Conservation (phyloP, 2,888 invertebrate species). For the Pyrochroa serraticornis region DNA sequence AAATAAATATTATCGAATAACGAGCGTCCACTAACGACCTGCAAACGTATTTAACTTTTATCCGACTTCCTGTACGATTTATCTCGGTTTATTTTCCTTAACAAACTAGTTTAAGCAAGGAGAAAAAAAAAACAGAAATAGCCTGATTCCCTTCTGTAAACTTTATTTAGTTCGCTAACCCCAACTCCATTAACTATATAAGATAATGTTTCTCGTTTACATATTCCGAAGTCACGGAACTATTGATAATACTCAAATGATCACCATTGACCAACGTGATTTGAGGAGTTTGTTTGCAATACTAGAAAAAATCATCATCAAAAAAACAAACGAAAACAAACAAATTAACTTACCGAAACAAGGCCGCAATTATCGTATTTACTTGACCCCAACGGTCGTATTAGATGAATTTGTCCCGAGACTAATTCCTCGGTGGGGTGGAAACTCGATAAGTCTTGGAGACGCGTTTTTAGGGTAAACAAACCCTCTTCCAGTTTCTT, state of each 20-base stretch:
- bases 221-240: constrained; percentile 66
- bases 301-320: constrained; percentile 55
- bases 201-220: constrained; percentile 60
- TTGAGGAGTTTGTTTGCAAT: constrained; percentile 65
- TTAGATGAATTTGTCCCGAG: constrained; percentile 46
- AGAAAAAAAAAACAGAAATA: neutral
- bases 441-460: constrained; percentile 42
- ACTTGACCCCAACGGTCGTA: constrained; percentile 51
- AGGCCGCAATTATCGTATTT: constrained; percentile 53
- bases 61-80: too few species aligned
- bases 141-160: neutral
- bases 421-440: constrained; percentile 43
- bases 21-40: too few species aligned
- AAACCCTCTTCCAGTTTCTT: constrained; percentile 40
- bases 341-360: constrained; percentile 43
- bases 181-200: constrained; percentile 2
- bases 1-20: too few species aligned
- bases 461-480: constrained; percentile 40
- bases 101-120: neutral
- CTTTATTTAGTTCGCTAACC: neutral
- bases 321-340: neutral
- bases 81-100: too few species aligned
- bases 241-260: constrained; percentile 73
- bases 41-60: too few species aligned
- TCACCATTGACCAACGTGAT: constrained; percentile 73